Evolutionary conservation across 2,888 invertebrate genomes (phyloP).

Genomic region (Drosophila conformis): DNA sequence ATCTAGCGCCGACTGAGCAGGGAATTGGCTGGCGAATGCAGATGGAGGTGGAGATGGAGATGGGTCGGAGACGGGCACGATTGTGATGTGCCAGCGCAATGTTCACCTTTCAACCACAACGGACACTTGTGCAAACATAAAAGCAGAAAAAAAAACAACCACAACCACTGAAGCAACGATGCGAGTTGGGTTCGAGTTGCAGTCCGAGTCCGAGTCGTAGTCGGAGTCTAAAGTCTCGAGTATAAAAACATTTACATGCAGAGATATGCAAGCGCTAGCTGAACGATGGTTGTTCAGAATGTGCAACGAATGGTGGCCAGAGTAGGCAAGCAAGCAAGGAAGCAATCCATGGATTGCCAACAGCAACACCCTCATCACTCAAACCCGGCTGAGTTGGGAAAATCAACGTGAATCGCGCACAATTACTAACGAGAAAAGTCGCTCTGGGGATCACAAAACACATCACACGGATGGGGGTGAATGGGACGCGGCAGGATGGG

Average conservation of each 20-base stretch:
- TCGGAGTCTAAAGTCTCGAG: conserved; percentile 36
- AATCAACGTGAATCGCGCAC: conserved; percentile 59
- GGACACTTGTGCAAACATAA: conserved; percentile 77
- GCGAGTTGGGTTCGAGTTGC: conserved; percentile 11
- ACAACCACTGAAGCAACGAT: conserved; percentile 15
- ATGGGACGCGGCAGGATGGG: neutral
- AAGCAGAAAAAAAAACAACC: conserved; percentile 42
- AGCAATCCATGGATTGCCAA: conserved; percentile 38
- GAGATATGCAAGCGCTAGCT: conserved; percentile 59
- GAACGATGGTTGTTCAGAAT: conserved; percentile 6
- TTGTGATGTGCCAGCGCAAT: conserved; percentile 48
- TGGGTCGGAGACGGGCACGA: conserved; percentile 12
- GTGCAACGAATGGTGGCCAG: conserved; percentile 17
- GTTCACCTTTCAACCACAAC: conserved; percentile 77
- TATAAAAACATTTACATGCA: conserved; percentile 72
- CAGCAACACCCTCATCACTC: conserved; percentile 48
- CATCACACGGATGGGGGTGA: conserved; percentile 12
- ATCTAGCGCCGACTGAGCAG: conserved; percentile 54
- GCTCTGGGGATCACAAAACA: conserved; percentile 48
- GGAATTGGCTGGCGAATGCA: conserved; percentile 23
- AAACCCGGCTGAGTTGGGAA: conserved; percentile 32
- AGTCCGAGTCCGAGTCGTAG: conserved; percentile 13
- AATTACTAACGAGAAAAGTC: conserved; percentile 59
- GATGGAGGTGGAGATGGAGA: neutral
- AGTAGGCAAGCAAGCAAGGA: conserved; percentile 20